phyloP scores from a whole-genome alignment of 2,113 vertebrate genomes.

The Boleophthalmus pectinirostris region DNA sequence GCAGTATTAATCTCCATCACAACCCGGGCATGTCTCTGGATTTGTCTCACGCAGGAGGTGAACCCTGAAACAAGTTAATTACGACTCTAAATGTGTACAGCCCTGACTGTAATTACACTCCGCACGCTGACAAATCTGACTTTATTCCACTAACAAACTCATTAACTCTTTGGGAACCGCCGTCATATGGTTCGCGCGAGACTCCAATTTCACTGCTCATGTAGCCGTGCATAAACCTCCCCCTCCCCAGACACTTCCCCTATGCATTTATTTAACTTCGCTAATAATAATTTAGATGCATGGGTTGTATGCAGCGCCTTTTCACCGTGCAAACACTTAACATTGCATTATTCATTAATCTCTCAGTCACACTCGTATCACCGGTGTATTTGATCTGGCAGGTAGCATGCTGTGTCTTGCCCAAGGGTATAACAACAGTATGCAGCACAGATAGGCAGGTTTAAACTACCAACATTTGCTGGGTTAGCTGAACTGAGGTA shows the following conservation, averaged over 20 bases:
- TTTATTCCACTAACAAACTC: constrained; percentile 56
- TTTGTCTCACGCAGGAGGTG: constrained; percentile 53
- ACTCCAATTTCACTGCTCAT: constrained; percentile 4
- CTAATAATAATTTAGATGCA: constrained; percentile 13
- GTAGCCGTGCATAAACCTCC: constrained; percentile 12
- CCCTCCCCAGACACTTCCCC: constrained; percentile 50
- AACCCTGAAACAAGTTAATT: constrained; percentile 74
- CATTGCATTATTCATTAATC: not conserved
- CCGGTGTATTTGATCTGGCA: too few relatives aligned
- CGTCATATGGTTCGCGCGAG: constrained; percentile 9
- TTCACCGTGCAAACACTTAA: not conserved
- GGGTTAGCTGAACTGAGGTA: too few relatives aligned
- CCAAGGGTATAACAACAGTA: too few relatives aligned
- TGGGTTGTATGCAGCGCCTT: not conserved
- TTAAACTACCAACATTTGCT: too few relatives aligned
- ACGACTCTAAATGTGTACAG: constrained; percentile 70
- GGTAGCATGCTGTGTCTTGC: too few relatives aligned
- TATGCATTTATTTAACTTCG: constrained; percentile 64
- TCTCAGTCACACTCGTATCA: not conserved
- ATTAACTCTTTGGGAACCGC: constrained; percentile 58
- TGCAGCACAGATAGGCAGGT: too few relatives aligned
- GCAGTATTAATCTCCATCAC: constrained; percentile 26
- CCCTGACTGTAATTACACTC: constrained; percentile 62
- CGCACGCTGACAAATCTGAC: constrained; percentile 55
- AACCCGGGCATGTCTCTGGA: constrained; percentile 6